Evolutionary conservation across 2,113 vertebrate genomes (phyloP), one percentile per base, ranked within the genome.

Genomic region (Pluvianellus socialis): DNA sequence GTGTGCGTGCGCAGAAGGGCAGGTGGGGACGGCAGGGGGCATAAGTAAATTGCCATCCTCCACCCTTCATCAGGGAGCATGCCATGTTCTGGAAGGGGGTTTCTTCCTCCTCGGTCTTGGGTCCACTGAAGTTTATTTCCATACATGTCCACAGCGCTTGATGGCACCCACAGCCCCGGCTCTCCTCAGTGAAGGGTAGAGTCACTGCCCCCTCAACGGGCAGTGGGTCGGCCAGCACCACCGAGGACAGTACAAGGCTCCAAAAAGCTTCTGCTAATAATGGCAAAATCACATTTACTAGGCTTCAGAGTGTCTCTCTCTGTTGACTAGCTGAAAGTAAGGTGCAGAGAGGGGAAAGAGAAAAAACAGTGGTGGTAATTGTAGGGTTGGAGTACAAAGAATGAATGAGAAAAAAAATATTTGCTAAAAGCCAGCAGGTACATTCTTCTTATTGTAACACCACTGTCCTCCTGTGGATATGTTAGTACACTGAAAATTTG

Each of bases 151-250:
- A 53, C 38, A 15, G 4, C 23, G 3, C 44, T 40, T 5, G 27
- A 16, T 6, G 33, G 24, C 21, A 4, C 32, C 3, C 1, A 10
- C 11, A 44, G 11, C 16, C 26, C 7, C 1, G 0, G 8, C 19
- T 67, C 11, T 35, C 20, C 32, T 8, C 13, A 4, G 33, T 14
- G 70, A 67, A 15, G 7, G 7, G 21, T 18, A n/a, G 13, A 42
- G 26, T 24, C 33, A 18, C 15, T 13, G 19, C 42, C 35, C 4
- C 4, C 19, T 2, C 16, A 33, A 9, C 38, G 38, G 33, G 24
- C 28, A 42, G 21, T 0, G 1, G 42, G 15, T 42, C 1, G 0
- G 5, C 11, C 47, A 33, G 20, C 0, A 0, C 5, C 6, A 1
- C 16, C 8, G 26, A 30, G 5, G 13, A 6, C 53, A 56, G 8